Evolutionary conservation across 2,888 invertebrate species (phyloP).

Genomic region (Lottia scabra): DNA sequence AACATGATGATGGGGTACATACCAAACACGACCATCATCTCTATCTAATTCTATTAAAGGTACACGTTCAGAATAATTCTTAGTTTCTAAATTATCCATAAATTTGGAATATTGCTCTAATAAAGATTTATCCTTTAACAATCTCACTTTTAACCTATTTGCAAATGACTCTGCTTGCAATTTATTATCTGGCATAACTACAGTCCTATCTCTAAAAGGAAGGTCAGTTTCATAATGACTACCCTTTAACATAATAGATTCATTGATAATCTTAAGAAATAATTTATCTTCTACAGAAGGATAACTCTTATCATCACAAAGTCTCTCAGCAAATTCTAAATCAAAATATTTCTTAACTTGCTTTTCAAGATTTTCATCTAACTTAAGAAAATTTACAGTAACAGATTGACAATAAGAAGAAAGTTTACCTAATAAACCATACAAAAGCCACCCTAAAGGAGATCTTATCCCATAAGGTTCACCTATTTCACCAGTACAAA

Average conservation of each 20-base stretch:
- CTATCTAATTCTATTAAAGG: background rate
- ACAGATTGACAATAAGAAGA: background rate
- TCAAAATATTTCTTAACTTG: conserved; percentile 76
- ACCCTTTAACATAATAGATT: background rate
- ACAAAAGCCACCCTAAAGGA: conserved; percentile 24
- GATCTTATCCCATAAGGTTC: conserved; percentile 24
- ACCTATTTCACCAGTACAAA: background rate
- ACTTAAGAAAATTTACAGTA: conserved; percentile 6
- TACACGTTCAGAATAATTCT: conserved; percentile 24
- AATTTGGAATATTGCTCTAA: conserved; percentile 9
- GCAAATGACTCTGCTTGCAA: background rate
- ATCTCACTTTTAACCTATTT: conserved; percentile 1
- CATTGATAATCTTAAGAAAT: conserved; percentile 9
- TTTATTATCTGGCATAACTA: conserved; percentile 9
- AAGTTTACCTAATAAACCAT: conserved; percentile 15
- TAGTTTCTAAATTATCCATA: conserved; percentile 21
- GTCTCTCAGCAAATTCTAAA: conserved; percentile 6
- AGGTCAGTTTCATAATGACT: conserved; percentile 20
- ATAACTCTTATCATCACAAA: conserved; percentile 83
- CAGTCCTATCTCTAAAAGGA: conserved; percentile 16
- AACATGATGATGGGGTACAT: conserved; percentile 17
- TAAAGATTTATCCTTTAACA: conserved; percentile 11
- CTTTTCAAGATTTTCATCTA: conserved; percentile 85
- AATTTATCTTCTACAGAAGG: conserved; percentile 78
- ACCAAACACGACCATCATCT: conserved; percentile 7